Percentiles rank a stretch among this genome's conserved stretches.
Evolutionary conservation across 2,113 vertebrate genomes (phyloP).

Genomic region (Leucoraja erinaceus): DNA sequence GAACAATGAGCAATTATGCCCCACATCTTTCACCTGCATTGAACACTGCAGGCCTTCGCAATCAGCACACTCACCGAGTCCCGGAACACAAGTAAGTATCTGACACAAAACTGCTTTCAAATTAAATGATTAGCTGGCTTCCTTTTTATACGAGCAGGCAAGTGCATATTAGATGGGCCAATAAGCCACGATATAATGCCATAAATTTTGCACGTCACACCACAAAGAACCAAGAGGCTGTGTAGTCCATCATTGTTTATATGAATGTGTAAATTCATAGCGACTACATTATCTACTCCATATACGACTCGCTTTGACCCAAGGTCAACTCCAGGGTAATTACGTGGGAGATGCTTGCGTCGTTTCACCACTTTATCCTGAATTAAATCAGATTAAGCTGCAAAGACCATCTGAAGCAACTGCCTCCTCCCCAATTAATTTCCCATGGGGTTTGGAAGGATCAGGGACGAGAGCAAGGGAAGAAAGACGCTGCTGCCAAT

Average conservation of each 20-base stretch:
- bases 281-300: not conserved
- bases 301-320: not conserved
- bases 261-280: not conserved
- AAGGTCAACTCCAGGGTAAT: not conserved
- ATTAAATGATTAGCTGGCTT: too few relatives aligned
- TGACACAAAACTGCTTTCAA: too few relatives aligned
- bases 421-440: not conserved
- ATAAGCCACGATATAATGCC: too few relatives aligned
- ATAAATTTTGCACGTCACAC: not conserved
- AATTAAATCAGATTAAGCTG: not conserved
- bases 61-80: too few relatives aligned
- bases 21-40: too few relatives aligned
- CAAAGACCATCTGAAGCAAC: not conserved
- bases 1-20: too few relatives aligned
- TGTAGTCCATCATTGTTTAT: not conserved
- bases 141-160: too few relatives aligned
- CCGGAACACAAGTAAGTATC: too few relatives aligned
- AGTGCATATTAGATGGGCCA: too few relatives aligned
- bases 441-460: not conserved
- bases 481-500: not conserved
- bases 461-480: not conserved
- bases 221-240: not conserved
- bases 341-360: not conserved
- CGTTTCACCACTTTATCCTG: slow-evolving; percentile 1
- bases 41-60: too few relatives aligned